Base-by-base conservation (phyloP, 1,140 invertebrate species). In the Orchesella cincta region DNA sequence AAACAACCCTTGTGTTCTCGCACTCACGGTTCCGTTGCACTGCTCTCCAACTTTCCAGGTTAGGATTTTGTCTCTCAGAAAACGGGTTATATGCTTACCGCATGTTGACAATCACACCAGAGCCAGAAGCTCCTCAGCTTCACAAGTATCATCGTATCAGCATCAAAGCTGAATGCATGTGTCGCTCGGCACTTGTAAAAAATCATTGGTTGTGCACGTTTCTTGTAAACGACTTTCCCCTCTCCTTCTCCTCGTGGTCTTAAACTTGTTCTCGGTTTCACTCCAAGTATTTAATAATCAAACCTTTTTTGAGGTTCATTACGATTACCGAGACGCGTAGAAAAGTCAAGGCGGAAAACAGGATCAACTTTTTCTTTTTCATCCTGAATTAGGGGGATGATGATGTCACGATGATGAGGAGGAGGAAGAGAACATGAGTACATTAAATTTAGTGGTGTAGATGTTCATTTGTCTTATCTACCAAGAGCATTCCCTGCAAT, bases 341-440 rank as follows among this genome's bases (percentile, higher is more conserved):
- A 67, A 67, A 67, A 67, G 62, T 67, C 62, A 67, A 29, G 31
- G 62, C 62, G 62, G 62, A 67, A 67, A 67, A 67, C 62, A 67
- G 62, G 62, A 67, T 67, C 23, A 67, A 29, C 14, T 67, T 67
- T 67, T 67, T 67, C 31, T 67, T 67, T 67, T 33, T 67, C 62
- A 67, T 67, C 31, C 31, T 31, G 28, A 67, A 67, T 74, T 74
- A 31, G 26, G 54, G 73, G 73, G 54, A 67, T 62, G 75, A 71
- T 67, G 31, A 31, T 33, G 26, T 67, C 62, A 29, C 33, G 28
- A 67, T 57, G 12, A 57, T 57, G 54, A 67, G 26, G 23, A 67
- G 26, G 23, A 26, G 16, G 52, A 76, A 26, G 51, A 1, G 75
- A 71, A 76, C 62, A 64, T 64, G 75, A 46, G 34, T 70, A 76